A percentile compares a stretch with the other conserved stretches of the same genome.
These are phyloP conservation scores for Andinoacara biseriatus DNA, from an alignment of 2,113 vertebrate genomes.

Conservation along the genomic window DNA sequence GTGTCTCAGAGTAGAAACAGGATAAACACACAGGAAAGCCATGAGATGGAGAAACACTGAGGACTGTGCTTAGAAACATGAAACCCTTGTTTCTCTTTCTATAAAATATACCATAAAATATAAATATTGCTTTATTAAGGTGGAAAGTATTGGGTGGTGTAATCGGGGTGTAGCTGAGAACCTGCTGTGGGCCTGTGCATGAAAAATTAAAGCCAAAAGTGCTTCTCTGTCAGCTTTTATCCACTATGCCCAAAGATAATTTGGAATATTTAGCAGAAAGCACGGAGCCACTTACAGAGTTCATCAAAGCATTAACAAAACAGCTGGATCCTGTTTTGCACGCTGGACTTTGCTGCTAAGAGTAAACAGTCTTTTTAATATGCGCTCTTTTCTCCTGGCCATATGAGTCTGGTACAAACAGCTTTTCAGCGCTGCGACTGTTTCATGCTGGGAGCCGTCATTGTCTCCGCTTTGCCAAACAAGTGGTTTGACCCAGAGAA, in stretches of 20 bases:
- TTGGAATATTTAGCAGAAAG: not conserved
- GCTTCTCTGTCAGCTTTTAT: not conserved
- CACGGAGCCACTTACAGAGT: not conserved
- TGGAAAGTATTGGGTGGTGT: no score
- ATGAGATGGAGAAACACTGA: not conserved
- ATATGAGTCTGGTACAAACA: not conserved
- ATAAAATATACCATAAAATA: not conserved
- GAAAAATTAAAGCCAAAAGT: not conserved
- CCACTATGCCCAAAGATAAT: not conserved
- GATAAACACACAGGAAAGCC: not conserved
- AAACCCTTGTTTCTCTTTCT: no score
- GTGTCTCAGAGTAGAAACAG: not conserved
- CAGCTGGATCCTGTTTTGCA: not conserved
- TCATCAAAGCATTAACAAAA: not conserved
- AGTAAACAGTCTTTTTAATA: not conserved
- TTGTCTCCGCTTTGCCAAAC: slow-evolving; percentile 36
- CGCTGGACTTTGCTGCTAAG: not conserved
- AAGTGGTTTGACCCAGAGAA: slow-evolving; percentile 35
- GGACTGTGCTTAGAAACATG: not conserved
- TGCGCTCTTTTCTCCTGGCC: not conserved
- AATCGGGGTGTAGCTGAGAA: no score
- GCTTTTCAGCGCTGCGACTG: not conserved
- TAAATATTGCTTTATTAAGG: no score
- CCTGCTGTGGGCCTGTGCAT: not conserved
- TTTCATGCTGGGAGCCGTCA: not conserved